These are phyloP conservation scores for Myiagra hebetior DNA, from an alignment of 2,113 vertebrate genomes.

Conservation along the genomic window DNA sequence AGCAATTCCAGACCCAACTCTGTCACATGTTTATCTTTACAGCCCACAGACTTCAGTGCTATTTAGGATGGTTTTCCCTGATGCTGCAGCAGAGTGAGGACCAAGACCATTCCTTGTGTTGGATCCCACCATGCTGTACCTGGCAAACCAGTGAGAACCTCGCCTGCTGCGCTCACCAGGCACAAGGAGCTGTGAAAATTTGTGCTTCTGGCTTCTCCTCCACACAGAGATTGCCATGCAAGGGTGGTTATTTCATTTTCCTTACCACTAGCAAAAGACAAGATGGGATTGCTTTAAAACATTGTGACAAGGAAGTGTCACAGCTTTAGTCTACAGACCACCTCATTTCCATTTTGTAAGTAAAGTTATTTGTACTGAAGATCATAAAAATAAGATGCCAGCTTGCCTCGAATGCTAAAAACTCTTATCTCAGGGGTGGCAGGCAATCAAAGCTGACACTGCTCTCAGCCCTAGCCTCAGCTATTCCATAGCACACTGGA, in stretches of 20 bases:
- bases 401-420: not conserved
- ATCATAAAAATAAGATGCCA: not conserved
- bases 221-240: not conserved
- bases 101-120: not conserved
- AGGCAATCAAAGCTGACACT: not conserved
- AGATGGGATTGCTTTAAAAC: not conserved
- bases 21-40: not conserved
- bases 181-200: not conserved
- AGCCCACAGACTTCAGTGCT: not conserved
- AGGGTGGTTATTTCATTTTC: not conserved
- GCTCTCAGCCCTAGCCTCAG: not conserved
- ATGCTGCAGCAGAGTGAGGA: not conserved
- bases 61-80: not conserved
- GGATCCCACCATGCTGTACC: fast-evolving
- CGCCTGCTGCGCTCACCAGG: fast-evolving
- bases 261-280: not conserved
- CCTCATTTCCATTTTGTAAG: not conserved
- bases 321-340: not conserved
- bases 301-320: fast-evolving
- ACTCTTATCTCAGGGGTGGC: not conserved
- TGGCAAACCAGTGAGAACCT: not conserved
- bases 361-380: not conserved
- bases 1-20: not conserved
- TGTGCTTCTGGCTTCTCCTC: not conserved
- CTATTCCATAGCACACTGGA: not conserved